Evolutionary conservation across 1,140 invertebrate species (phyloP), one percentile per base, ranked within the genome.

Genomic region (Trypoxylus dichotomus): DNA sequence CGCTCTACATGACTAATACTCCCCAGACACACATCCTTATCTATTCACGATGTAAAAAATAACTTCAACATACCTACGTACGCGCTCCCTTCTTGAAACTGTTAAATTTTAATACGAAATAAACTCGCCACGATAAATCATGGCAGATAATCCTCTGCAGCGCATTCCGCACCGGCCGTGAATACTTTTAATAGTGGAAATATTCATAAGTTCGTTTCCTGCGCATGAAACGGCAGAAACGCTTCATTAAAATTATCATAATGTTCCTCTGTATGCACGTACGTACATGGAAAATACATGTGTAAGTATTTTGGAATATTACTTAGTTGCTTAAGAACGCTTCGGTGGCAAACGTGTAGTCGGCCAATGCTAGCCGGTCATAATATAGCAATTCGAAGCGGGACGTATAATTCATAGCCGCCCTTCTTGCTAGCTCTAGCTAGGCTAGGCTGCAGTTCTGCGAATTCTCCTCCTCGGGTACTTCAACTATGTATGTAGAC

Each of bases 141-240:
- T 2, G 13, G n/a, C 21, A 71, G 68, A 71, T 71, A 71, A 71
- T 71, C 68, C 68, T 32, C 32, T 37, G 32, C 15, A 32, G 11
- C 15, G 21, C 29, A 32, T 71, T 71, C 21, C 68, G 21, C 6
- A 13, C 24, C 15, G 21, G 29, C 24, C 24, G 21, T 3, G 13
- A 24, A 71, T 71, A 71, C 29, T 71, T 71, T 32, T 71, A 71
- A 71, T 71, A 32, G 68, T 71, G 13, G 24, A 71, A 71, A 71
- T 71, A 71, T 71, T 71, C 68, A 71, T 27, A 27, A 24, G 5
- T 58, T 19, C 47, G 19, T 71, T 71, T 71, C 68, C 25, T 24
- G 68, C 29, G 25, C 24, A 21, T 27, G 24, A 24, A 24, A 71
- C 6, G 15, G 6, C 19, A 68, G 24, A 68, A 8, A 8, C 7